Base-by-base conservation (phyloP, 2,797 vertebrate genomes). In the Mico argentatus region DNA sequence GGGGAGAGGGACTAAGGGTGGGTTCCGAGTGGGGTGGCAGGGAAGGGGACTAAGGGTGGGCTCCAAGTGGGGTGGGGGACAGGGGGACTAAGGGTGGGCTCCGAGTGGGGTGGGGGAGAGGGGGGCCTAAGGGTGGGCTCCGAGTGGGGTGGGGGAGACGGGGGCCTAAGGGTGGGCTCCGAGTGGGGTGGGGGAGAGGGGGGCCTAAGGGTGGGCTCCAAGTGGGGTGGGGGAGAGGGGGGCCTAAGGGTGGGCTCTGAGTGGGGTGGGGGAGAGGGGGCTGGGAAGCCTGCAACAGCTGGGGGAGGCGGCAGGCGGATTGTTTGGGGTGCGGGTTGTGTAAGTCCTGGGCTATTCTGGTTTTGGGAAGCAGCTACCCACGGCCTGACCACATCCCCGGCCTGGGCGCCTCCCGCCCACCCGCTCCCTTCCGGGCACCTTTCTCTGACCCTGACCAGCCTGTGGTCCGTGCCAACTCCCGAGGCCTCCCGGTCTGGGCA, bases 301-400 rank as follows among this genome's bases (percentile, higher is more conserved):
- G 70, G 27, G 44, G 55, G 61, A 8, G 72, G 64, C 33, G 67
- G 82, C 80, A 59, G 70, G 46, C 48, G 39, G 91, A 95, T 89
- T 94, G 88, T 97, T 95, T 70, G 93, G 83, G 77, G 87, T 97
- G 36, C 64, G 1, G 93, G 92, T 97, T 98, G 97, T 96, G 98
- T 97, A 98, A 98, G 95, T 33, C 82, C 57, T 24, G 27, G 93
- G 97, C 98, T 98, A 98, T 98, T 98, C 98, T 98, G 98, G 98
- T 98, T 98, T 98, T 97, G 98, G 98, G 98, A 98, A 98, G 98
- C 98, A 98, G 98, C 98, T 97, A 98, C 98, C 98, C 97, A 98
- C 0, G 98, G 98, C 96, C 88, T 98, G 97, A 98, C 98, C 98
- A 98, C 99, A 98, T 99, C 98, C 98, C 97, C 95, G 97, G 98